Evolutionary conservation across 2,888 invertebrate genomes (phyloP).

Genomic region (Meiosimyza decipiens): DNA sequence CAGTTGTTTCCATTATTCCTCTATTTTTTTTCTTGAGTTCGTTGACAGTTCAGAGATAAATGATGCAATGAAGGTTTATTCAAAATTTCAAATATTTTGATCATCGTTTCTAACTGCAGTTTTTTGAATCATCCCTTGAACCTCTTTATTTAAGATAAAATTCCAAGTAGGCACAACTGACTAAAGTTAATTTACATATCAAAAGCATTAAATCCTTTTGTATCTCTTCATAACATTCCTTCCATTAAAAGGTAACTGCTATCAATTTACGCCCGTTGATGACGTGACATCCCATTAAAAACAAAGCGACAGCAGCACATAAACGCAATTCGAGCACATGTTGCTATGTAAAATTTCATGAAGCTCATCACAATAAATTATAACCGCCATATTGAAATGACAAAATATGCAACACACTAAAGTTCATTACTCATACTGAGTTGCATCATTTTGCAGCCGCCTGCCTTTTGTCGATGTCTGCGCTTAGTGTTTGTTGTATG

Average conservation of each 20-base stretch:
- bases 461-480: neutral
- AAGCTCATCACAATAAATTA: slow-evolving; percentile 31
- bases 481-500: slow-evolving; percentile 3
- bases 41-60: neutral
- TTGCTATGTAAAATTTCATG: slow-evolving; percentile 1
- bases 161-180: neutral
- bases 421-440: neutral
- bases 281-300: neutral
- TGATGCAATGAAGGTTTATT: neutral
- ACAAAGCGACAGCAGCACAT: too few species aligned
- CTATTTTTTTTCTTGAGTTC: too few species aligned
- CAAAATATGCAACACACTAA: slow-evolving; percentile 17
- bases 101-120: too few species aligned
- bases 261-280: neutral
- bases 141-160: too few species aligned
- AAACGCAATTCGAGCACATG: too few species aligned
- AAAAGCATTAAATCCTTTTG: neutral
- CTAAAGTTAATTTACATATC: slow-evolving; percentile 11
- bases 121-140: too few species aligned
- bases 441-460: neutral
- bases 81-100: too few species aligned
- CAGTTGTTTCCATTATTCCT: neutral
- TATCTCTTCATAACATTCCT: neutral
- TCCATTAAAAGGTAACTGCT: neutral
- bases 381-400: slow-evolving; percentile 38